phyloP scores from a whole-genome alignment of 2,888 invertebrate genomes.

The Hermaeophaga mercurialis region DNA sequence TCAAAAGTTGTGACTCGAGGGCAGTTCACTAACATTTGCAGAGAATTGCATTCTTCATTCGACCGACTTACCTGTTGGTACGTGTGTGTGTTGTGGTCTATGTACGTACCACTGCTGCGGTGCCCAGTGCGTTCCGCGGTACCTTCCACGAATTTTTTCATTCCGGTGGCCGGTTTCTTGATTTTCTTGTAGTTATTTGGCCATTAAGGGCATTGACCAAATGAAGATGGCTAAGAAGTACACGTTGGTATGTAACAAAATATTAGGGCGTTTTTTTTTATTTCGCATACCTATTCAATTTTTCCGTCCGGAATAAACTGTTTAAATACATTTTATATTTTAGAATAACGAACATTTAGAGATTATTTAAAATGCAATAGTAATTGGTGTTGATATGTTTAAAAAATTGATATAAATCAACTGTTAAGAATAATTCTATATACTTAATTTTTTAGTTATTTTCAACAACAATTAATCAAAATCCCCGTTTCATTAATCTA shows the following conservation, averaged over 20 bases:
- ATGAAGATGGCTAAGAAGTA: constrained; percentile 33
- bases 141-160: background rate
- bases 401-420: too few relatives aligned
- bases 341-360: too few relatives aligned
- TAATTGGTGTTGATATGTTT: too few relatives aligned
- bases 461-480: too few relatives aligned
- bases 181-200: constrained; percentile 3
- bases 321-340: too few relatives aligned
- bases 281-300: too few relatives aligned
- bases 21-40: constrained; percentile 37
- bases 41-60: constrained; percentile 17
- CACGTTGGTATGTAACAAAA: constrained; percentile 34
- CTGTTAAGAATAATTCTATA: too few relatives aligned
- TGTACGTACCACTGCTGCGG: background rate
- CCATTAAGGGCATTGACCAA: constrained; percentile 16
- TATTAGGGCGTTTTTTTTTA: too few relatives aligned
- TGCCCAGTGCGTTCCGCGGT: background rate
- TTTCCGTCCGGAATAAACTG: too few relatives aligned
- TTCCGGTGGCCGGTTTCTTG: constrained; percentile 9
- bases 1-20: constrained; percentile 26
- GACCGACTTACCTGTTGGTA: constrained; percentile 6
- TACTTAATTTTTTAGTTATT: too few relatives aligned
- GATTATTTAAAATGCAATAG: too few relatives aligned
- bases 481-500: too few relatives aligned
- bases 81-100: background rate